Conservation (phyloP, 53 echinoderm and acorn worm genomes). For the Arbacia lixula region DNA sequence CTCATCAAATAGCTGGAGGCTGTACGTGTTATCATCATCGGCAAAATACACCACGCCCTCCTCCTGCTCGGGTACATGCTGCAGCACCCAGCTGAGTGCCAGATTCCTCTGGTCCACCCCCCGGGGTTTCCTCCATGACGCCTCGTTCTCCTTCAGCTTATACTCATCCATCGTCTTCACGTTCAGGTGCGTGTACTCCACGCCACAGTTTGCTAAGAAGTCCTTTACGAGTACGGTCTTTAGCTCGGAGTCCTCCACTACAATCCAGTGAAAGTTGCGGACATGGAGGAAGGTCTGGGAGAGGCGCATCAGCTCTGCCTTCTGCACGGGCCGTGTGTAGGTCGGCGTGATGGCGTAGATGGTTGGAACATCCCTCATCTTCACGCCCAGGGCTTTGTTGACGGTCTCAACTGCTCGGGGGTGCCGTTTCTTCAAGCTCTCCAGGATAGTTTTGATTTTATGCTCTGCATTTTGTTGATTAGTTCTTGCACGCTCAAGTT, state of each 20-base stretch:
- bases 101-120: constrained; percentile 96
- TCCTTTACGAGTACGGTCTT: constrained; percentile 70
- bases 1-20: constrained; percentile 86
- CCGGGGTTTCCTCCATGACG: constrained; percentile 89
- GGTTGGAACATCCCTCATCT: constrained; percentile 55
- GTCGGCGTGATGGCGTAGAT: constrained; percentile 95
- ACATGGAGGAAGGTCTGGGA: constrained; percentile 83
- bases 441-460: constrained; percentile 42
- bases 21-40: constrained; percentile 97
- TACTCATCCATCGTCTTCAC: constrained; percentile 74
- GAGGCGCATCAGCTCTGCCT: constrained; percentile 84
- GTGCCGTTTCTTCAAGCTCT: constrained; percentile 60
- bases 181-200: constrained; percentile 86
- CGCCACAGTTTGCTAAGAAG: constrained; percentile 74
- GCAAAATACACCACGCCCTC: constrained; percentile 89
- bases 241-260: constrained; percentile 83
- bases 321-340: constrained; percentile 92
- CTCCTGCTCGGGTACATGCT: constrained; percentile 52
- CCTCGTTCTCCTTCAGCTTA: constrained; percentile 79
- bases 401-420: constrained; percentile 60
- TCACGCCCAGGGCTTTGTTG: constrained; percentile 36
- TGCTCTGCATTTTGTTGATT: constrained; percentile 47
- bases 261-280: constrained; percentile 90
- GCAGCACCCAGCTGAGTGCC: constrained; percentile 83
- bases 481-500: constrained; percentile 53